Evolutionary conservation across 2,797 vertebrate species (phyloP), one percentile per base, ranked within the genome.

Genomic region (Cossypha dichroa): DNA sequence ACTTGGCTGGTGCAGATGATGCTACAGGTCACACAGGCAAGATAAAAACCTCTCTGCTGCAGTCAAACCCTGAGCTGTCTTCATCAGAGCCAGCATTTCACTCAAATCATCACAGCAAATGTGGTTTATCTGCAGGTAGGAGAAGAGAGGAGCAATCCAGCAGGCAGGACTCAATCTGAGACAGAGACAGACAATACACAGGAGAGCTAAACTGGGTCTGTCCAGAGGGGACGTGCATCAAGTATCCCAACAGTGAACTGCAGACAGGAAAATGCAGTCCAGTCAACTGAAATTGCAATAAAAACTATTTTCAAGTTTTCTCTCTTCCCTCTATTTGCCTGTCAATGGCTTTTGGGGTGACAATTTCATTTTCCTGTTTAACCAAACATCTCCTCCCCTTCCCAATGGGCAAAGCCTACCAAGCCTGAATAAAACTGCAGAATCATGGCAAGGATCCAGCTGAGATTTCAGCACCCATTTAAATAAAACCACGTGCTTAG

Each of bases 401-500:
- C 84, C 75, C 88, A n/a, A 16, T 10, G 88, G 90, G 78, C 51
- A 93, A 91, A 94, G 21, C 54, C 72, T 36, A 77, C 58, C 34
- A 64, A 85, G 58, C 29, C 68, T 83, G 58, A 34, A 48, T 2
- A 64, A 77, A 93, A 80, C 70, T 96, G 88, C 74, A 55, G 70
- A 73, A 54, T 28, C 46, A 13, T 22, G 84, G 84, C 86, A 60
- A 14, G 51, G 60, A 77, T 72, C 91, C 95, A 95, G 75, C 54
- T 6, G 85, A 92, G 86, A 80, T 80, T 85, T 92, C 94, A 96
- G 92, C 92, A 93, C 91, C 85, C 94, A 70, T 81, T 77, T 72
- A 62, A 95, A 40, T 72, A 62, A 90, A 92, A 94, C 38, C 94
- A 89, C 43, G 49, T 75, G 84, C 56, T 90, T 7, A n/a, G 52